phyloP scores from a whole-genome alignment of 2,888 invertebrate genomes.

The Caenorhabditis wallacei region DNA sequence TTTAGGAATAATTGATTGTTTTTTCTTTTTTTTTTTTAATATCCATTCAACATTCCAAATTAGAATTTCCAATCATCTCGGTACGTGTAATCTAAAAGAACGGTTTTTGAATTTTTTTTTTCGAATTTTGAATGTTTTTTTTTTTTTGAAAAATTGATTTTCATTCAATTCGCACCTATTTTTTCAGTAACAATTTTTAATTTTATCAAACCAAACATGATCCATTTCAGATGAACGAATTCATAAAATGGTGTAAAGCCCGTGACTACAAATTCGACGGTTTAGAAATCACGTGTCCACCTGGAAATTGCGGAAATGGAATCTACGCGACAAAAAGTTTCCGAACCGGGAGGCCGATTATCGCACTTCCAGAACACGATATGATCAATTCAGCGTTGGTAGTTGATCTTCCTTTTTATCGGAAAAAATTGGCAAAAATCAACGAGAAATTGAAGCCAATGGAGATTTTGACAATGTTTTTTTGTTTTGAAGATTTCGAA shows the following conservation, averaged over 20 bases:
- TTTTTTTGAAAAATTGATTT: too few relatives aligned
- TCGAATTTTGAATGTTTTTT: too few relatives aligned
- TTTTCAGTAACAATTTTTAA: too few relatives aligned
- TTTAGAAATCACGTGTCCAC: conserved; percentile 65
- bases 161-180: too few relatives aligned
- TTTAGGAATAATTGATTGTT: conserved; percentile 1
- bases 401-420: conserved; percentile 73
- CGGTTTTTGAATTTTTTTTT: too few relatives aligned
- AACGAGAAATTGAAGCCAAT: conserved; percentile 70
- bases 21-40: not conserved
- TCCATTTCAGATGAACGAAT: conserved; percentile 58
- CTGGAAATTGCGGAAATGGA: conserved; percentile 72
- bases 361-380: conserved; percentile 63
- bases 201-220: too few relatives aligned
- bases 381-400: conserved; percentile 72
- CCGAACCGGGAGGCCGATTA: conserved; percentile 64
- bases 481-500: conserved; percentile 71
- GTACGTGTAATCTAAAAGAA: too few relatives aligned
- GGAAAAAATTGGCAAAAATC: conserved; percentile 62
- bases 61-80: not conserved
- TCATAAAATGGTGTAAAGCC: conserved; percentile 67
- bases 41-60: not conserved
- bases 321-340: conserved; percentile 65
- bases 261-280: conserved; percentile 69
- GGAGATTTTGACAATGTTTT: conserved; percentile 78